These are phyloP conservation scores for Amia ocellicauda DNA, from an alignment of 2,113 vertebrate species.

Conservation along the genomic window DNA sequence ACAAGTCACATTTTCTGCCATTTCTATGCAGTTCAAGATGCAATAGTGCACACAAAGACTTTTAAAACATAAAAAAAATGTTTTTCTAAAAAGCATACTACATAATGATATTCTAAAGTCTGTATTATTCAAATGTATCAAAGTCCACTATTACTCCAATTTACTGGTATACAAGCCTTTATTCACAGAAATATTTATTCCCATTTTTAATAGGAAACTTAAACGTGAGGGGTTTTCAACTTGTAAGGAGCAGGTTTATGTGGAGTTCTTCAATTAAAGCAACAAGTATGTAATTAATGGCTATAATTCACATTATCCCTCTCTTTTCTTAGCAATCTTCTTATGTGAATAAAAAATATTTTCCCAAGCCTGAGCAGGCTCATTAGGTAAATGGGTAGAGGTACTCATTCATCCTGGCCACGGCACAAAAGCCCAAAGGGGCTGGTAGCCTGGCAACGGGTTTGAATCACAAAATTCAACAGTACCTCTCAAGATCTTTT, in stretches of 20 bases:
- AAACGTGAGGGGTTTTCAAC: too few relatives aligned
- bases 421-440: not conserved
- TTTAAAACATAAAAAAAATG: too few relatives aligned
- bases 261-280: constrained; percentile 8
- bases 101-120: too few relatives aligned
- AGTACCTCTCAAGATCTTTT: not conserved
- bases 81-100: too few relatives aligned
- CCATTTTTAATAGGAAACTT: too few relatives aligned
- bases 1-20: too few relatives aligned
- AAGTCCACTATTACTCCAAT: too few relatives aligned
- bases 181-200: too few relatives aligned
- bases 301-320: constrained; percentile 6
- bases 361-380: constrained; percentile 4
- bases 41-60: too few relatives aligned
- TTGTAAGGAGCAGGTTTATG: not conserved
- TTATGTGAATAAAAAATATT: constrained; percentile 21
- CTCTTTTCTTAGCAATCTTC: constrained; percentile 9
- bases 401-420: not conserved
- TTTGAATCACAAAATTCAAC: constrained; percentile 2
- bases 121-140: too few relatives aligned
- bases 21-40: too few relatives aligned
- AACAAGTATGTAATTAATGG: constrained; percentile 13
- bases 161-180: too few relatives aligned
- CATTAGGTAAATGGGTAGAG: not conserved
- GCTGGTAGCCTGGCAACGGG: constrained; percentile 20